Evolutionary conservation across 2,888 invertebrate species (phyloP), one percentile per base, ranked within the genome.

Genomic region (Dicyrtomina minuta): DNA sequence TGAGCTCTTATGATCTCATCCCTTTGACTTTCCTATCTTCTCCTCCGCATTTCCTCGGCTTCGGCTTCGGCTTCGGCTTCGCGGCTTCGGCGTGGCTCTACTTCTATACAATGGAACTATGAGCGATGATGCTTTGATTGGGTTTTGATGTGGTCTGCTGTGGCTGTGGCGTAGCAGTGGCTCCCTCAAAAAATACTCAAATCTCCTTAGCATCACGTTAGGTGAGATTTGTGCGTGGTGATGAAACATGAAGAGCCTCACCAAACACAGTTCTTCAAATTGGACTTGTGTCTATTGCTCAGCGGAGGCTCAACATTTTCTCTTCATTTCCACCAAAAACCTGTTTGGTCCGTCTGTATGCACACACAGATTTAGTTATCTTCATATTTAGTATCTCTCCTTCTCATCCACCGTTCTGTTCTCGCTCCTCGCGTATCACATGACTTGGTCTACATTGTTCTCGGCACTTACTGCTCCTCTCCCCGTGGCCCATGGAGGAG

Each of bases 151-250:
- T 33, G 33, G 4, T 33, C 33, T 33, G 33, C 56, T 27, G 10
- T 56, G 27, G 33, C 33, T n/a, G 27, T 2, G 46, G 33, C 33
- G 1, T 22, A n/a, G n/a, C n/a, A n/a, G n/a, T 22, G 20, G 20
- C 60, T 60, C 33, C n/a, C n/a, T n/a, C n/a, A n/a, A n/a, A n/a
- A n/a, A n/a, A n/a, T 33, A 33, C 33, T 33, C n/a, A 61, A 61
- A 61, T 61, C 59, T 59, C 46, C 46, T 20, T 70, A 46, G 62
- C 66, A 70, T 70, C 70, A 70, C 70, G 67, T 70, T 64, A 67
- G 64, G 66, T 70, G 64, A 70, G 70, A 70, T 70, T 67, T 33
- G 33, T 33, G 33, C 3, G 33, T 44, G 43, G 46, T 55, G 70
- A 70, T 70, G 26, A 70, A 70, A 59, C 49, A 61, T 51, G 26